Evolutionary conservation across 2,113 vertebrate species (phyloP), one percentile per base, ranked within the genome.

Genomic region (Silurus meridionalis): DNA sequence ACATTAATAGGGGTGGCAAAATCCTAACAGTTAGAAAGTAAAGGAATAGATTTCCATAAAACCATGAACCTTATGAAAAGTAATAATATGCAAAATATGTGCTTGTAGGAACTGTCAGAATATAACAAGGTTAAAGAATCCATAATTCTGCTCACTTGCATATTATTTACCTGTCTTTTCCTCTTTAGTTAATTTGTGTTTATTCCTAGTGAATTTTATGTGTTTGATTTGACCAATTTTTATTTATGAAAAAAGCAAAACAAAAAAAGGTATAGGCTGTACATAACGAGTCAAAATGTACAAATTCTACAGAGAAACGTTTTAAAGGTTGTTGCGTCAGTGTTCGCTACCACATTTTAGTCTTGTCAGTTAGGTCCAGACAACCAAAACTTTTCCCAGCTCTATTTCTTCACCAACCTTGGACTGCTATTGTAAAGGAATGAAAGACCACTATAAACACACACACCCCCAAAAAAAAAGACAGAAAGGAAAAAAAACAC

Each of bases 401-500:
- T 23, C 19, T 58, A 55, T 37, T 57, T 21, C 28, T 80, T 78
- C 52, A 57, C 55, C 75, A 55, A 57, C 52, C 75, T 57, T 57
- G 75, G 13, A 25, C 17, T 57, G 75, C 75, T 78, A 46, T 3
- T 60, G 21, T 28, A 46, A 57, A 80, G 28, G 17, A 46, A 58
- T 60, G 78, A 8, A 48, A 57, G 58, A 85, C 74, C 63, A n/a
- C 63, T 11, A 69, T 53, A 66, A 58, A 28, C 78, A 55, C 64
- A 23, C 37, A 10, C 79, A 87, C 83, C 87, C 91, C 81, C 91
- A 88, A 66, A 55, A 53, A 67, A 37, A 37, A 37, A 37, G 37
- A 37, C 37, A 37, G 37, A 37, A 37, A 3, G 37, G 37, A 37
- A 37, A 37, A 83, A 86, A 82, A 86, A 89, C 92, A 91, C 87